These are phyloP conservation scores for Standfussiana lucernea DNA, from an alignment of 2,888 invertebrate genomes.

Conservation along the genomic window DNA sequence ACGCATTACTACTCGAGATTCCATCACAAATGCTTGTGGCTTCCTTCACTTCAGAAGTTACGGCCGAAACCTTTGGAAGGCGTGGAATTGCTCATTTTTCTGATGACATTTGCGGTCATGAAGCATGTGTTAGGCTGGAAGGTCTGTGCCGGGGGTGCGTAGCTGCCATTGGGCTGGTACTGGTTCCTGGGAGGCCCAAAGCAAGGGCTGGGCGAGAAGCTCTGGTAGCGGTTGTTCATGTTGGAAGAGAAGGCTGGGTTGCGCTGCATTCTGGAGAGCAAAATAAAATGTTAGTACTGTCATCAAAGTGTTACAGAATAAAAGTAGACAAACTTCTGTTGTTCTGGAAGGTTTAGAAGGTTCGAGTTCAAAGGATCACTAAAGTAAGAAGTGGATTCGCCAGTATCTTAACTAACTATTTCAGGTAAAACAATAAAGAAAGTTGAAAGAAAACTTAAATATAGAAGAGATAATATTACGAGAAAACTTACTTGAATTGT, in stretches of 20 bases:
- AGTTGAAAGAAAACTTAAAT: background rate
- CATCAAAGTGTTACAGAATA: background rate
- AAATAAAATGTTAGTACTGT: constrained; percentile 1
- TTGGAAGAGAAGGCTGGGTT: constrained; percentile 51
- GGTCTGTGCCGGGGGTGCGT: constrained; percentile 43
- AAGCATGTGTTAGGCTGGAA: constrained; percentile 78
- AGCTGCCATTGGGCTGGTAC: constrained; percentile 40
- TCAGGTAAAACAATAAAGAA: background rate
- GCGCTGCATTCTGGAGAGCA: constrained; percentile 61
- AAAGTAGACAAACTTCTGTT: background rate
- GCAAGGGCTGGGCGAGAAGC: constrained; percentile 55
- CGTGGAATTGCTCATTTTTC: constrained; percentile 71
- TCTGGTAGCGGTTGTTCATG: constrained; percentile 57
- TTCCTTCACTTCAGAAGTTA: constrained; percentile 26
- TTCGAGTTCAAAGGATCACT: background rate
- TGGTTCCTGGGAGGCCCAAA: constrained; percentile 54
- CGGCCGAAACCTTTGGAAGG: constrained; percentile 60
- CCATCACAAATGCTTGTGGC: constrained; percentile 44
- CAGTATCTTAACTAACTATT: background rate
- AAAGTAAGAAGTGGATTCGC: background rate
- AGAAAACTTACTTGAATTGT: constrained; percentile 48
- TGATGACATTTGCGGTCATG: constrained; percentile 75
- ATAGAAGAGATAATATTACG: background rate
- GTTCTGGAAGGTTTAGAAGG: background rate
- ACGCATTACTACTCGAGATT: constrained; percentile 71